Evolutionary conservation across 2,797 vertebrate species (phyloP), one percentile per base, ranked within the genome.

Genomic region (Gambusia yucatana): DNA sequence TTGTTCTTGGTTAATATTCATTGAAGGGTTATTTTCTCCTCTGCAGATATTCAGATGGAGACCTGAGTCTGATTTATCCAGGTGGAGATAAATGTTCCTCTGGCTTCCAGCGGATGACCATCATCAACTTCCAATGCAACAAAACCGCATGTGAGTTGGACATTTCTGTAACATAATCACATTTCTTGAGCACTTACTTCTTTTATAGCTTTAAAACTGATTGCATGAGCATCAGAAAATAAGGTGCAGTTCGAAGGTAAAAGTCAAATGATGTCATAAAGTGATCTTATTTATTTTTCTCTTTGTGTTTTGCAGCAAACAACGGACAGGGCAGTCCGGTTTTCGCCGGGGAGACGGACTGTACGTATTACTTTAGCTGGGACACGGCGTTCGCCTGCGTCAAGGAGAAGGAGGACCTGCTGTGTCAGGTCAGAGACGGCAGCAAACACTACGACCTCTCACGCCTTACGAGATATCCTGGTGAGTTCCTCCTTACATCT

Each of bases 291-390:
- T 74, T 22, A 22, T 4, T 6, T 1, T 4, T 74, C 17, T 46
- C 4, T 2, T 5, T 0, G 55, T 47, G 72, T 61, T 39, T 36
- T 74, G 30, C 80, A 98, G 98, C 85, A 17, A 92, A 96, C 0
- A 78, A 93, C 0, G 97, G 96, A 1, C 95, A 79, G 63, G 98
- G 98, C 25, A 25, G 2, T 8, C 98, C 98, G 0, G 95, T 96
- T 8, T 99, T 98, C 63, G 89, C 94, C 0, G 97, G 96, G 1
- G 98, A 99, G 93, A 95, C 96, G 0, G 98, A 98, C 91, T 99
- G 98, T 91, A 98, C 98, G 0, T 99, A 99, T 88, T 97, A 97
- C 89, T 99, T 99, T 20, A 93, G 97, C 14, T 99, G 98, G 98
- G 94, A 97, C 77, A 99, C 98, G 0, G 92, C 94, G 3, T 95